Evolutionary conservation across 2,888 invertebrate genomes (phyloP).

Genomic region (Physocephala rufipes): DNA sequence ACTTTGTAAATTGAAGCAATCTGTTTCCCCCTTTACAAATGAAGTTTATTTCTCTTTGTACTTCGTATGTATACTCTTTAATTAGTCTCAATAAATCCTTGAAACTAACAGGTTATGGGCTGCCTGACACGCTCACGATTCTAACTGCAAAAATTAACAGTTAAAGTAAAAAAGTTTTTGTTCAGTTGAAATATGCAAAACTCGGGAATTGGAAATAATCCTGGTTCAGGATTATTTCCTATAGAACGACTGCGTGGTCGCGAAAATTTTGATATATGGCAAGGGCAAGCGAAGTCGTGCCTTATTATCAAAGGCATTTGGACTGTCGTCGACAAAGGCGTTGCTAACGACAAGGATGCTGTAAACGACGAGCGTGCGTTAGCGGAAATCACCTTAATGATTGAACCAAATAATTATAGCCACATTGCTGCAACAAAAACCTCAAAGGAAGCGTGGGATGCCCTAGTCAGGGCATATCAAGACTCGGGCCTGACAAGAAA

Average conservation of each 20-base stretch:
- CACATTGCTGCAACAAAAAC: slow-evolving; percentile 25
- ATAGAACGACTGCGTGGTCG: slow-evolving; percentile 37
- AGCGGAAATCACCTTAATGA: not conserved
- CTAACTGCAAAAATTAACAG: too few relatives aligned
- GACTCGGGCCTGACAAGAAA: slow-evolving; percentile 43
- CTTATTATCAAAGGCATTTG: slow-evolving; percentile 34
- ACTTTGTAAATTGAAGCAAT: too few relatives aligned
- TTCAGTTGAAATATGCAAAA: too few relatives aligned
- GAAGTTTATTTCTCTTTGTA: too few relatives aligned
- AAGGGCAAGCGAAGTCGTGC: slow-evolving; percentile 48
- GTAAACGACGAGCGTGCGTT: not conserved
- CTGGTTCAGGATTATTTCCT: too few relatives aligned
- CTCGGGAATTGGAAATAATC: too few relatives aligned
- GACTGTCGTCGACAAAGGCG: slow-evolving; percentile 35
- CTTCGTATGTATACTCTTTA: too few relatives aligned
- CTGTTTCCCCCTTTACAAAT: too few relatives aligned
- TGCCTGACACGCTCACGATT: too few relatives aligned
- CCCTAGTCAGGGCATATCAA: slow-evolving; percentile 40
- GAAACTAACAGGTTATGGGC: too few relatives aligned
- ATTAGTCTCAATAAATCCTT: too few relatives aligned
- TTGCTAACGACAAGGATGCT: not conserved
- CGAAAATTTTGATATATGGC: slow-evolving; percentile 48
- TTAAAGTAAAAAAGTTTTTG: too few relatives aligned
- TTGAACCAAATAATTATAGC: slow-evolving; percentile 5
- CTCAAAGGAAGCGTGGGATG: slow-evolving; percentile 44